Percentiles rank a stretch among this genome's conserved stretches.
These are phyloP conservation scores for Sphaeramia orbicularis DNA, from an alignment of 2,797 vertebrate species.

Conservation along the genomic window DNA sequence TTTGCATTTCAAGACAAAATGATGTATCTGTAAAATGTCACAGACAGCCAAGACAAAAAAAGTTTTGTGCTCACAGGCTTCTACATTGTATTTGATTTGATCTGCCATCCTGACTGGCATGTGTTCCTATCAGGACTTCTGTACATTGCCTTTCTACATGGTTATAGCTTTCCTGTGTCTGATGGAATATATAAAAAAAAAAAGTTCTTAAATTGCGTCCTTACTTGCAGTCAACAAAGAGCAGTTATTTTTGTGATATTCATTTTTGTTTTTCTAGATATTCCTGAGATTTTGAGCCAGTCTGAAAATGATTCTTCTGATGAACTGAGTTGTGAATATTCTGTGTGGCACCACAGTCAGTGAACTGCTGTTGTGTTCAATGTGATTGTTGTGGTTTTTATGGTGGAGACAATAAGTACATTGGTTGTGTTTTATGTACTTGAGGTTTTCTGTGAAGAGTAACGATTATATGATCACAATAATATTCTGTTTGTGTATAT, in stretches of 20 bases:
- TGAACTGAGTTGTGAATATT: conserved; percentile 77
- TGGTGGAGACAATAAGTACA: conserved; percentile 87
- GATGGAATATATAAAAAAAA: conserved; percentile 55
- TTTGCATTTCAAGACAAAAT: conserved; percentile 73
- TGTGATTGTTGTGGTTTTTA: conserved; percentile 94
- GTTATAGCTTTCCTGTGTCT: conserved; percentile 73
- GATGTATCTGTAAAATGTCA: conserved; percentile 57
- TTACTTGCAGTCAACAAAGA: conserved; percentile 64
- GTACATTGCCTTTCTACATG: conserved; percentile 76
- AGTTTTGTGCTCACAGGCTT: conserved; percentile 61
- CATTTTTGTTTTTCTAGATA: conserved; percentile 66
- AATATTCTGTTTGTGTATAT: conserved; percentile 77
- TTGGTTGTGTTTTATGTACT: conserved; percentile 91
- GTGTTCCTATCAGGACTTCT: conserved; percentile 64
- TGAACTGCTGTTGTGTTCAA: conserved; percentile 91
- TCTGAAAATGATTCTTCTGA: conserved; percentile 72
- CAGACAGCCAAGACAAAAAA: conserved; percentile 56
- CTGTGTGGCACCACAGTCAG: conserved; percentile 84
- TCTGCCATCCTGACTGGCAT: conserved; percentile 51
- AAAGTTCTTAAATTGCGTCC: conserved; percentile 58
- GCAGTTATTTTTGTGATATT: conserved; percentile 76
- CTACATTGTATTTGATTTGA: conserved; percentile 62
- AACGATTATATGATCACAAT: conserved; percentile 69
- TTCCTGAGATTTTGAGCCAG: conserved; percentile 81
- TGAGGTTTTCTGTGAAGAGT: conserved; percentile 82